These are phyloP conservation scores for Anas acuta DNA, from an alignment of 2,797 vertebrate genomes.

Conservation along the genomic window DNA sequence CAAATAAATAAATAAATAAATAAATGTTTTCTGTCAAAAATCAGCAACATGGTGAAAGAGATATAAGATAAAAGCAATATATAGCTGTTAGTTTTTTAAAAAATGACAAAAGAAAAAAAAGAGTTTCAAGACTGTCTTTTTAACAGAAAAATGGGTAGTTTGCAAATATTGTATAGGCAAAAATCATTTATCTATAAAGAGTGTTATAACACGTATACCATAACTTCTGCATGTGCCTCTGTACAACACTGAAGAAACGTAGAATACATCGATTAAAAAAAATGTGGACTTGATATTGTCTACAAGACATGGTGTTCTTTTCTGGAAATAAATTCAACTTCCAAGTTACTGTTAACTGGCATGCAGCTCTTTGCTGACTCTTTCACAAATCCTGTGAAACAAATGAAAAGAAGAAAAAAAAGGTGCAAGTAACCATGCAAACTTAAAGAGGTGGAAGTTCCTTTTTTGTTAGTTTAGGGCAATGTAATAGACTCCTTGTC, in stretches of 20 bases:
- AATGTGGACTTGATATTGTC: background rate
- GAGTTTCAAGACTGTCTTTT: background rate
- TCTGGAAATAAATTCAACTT: background rate
- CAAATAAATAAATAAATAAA: too few relatives aligned
- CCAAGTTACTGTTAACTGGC: background rate
- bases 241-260: background rate
- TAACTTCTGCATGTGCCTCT: background rate
- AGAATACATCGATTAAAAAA: background rate
- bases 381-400: background rate
- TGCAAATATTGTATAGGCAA: background rate
- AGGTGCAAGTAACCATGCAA: background rate
- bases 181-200: background rate
- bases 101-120: background rate
- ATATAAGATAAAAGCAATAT: background rate
- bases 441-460: background rate
- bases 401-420: background rate
- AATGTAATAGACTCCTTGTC: background rate
- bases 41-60: background rate
- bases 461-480: background rate
- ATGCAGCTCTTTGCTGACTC: background rate
- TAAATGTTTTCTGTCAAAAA: background rate
- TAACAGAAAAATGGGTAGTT: background rate
- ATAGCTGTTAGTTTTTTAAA: background rate
- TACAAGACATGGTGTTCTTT: background rate
- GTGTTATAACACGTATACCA: accelerated